Evolutionary conservation across 2,113 vertebrate species (phyloP).

Genomic region (Lanius collurio): DNA sequence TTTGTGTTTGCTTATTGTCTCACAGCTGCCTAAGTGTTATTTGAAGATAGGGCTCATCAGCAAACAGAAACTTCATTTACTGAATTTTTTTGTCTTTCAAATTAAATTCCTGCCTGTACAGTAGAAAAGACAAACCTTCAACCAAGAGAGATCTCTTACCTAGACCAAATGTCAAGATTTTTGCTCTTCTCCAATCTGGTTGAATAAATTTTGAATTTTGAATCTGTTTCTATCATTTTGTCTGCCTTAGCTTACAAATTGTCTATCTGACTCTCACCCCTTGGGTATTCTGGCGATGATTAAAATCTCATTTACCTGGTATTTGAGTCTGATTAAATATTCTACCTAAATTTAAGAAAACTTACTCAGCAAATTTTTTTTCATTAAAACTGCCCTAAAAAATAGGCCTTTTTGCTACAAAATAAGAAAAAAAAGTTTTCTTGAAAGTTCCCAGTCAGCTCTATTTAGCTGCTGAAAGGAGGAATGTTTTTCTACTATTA

Average conservation of each 20-base stretch:
- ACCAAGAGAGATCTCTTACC: neutral
- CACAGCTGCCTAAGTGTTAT: neutral
- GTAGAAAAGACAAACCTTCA: neutral
- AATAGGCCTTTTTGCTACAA: neutral
- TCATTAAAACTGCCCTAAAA: neutral
- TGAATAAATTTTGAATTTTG: neutral
- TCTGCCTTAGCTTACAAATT: neutral
- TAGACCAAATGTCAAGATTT: neutral
- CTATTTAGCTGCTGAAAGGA: neutral
- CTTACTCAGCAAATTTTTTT: neutral
- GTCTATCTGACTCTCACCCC: neutral
- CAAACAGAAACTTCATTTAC: neutral
- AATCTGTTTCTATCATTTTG: neutral
- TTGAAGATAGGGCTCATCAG: neutral
- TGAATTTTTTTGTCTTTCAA: neutral
- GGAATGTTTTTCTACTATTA: neutral
- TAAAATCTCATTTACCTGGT: neutral
- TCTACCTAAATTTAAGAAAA: neutral
- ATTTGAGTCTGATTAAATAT: neutral
- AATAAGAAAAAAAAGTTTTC: neutral
- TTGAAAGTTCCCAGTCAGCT: neutral
- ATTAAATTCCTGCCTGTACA: neutral
- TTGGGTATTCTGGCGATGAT: neutral
- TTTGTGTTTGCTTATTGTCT: neutral
- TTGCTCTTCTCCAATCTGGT: neutral